A percentile compares a stretch with the other conserved stretches of the same genome.
These are phyloP conservation scores for Amiota communis DNA, from an alignment of 2,888 invertebrate genomes.

Conservation along the genomic window DNA sequence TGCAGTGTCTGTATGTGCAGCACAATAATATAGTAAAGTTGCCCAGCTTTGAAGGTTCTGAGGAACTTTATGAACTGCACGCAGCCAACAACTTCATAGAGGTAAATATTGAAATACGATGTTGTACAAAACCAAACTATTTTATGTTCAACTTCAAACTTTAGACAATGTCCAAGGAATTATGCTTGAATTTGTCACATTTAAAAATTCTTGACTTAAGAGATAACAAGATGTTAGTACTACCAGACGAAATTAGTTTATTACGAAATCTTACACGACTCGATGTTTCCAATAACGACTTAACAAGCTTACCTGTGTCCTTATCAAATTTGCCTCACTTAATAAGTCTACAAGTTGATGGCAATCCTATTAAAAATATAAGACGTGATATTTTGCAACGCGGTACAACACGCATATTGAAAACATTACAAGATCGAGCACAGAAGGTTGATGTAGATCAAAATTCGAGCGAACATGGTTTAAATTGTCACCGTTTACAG, in stretches of 20 bases:
- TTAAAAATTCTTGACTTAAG: constrained; percentile 84
- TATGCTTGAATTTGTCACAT: constrained; percentile 82
- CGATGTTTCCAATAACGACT: constrained; percentile 88
- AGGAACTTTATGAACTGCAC: constrained; percentile 84
- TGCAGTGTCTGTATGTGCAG: constrained; percentile 84
- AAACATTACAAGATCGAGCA: constrained; percentile 80
- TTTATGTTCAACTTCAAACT: background rate
- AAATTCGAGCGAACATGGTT: constrained; percentile 66
- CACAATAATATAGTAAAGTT: constrained; percentile 86
- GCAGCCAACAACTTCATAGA: constrained; percentile 87
- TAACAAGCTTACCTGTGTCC: constrained; percentile 80
- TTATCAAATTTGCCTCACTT: constrained; percentile 83
- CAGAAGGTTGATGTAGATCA: constrained; percentile 40
- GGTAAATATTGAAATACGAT: constrained; percentile 72
- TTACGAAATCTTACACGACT: constrained; percentile 85
- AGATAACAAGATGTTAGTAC: constrained; percentile 83
- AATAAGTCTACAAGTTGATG: constrained; percentile 87
- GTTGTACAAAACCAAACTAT: background rate
- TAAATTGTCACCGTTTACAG: constrained; percentile 50
- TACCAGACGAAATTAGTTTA: constrained; percentile 86
- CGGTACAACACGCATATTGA: constrained; percentile 87
- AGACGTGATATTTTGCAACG: constrained; percentile 87
- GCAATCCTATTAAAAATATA: constrained; percentile 88
- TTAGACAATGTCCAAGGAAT: constrained; percentile 81
- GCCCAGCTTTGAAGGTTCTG: constrained; percentile 85